Conservation (phyloP, 2,113 vertebrate species). For the Struthio camelus region DNA sequence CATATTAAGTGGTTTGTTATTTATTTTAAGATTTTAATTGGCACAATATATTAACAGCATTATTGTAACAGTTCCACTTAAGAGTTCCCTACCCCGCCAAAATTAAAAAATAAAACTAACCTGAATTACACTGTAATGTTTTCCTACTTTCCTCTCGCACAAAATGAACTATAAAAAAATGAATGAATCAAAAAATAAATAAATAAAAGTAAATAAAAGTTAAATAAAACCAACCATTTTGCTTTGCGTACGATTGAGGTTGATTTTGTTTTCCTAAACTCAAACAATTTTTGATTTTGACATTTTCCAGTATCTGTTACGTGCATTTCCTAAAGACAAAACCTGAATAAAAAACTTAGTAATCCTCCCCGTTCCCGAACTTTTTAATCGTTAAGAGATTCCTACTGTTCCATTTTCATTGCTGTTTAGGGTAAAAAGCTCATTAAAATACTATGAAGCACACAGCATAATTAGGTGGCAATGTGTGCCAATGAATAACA, state of each 20-base stretch:
- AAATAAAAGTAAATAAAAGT: not conserved
- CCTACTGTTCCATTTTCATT: slow-evolving; percentile 63
- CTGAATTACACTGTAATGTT: not conserved
- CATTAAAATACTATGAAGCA: slow-evolving; percentile 75
- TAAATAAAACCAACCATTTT: not conserved
- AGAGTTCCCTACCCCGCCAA: not conserved
- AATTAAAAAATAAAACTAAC: not conserved
- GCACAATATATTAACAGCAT: slow-evolving; percentile 54
- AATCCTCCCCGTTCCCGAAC: not conserved
- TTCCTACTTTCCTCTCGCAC: not conserved
- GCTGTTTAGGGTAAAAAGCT: slow-evolving; percentile 68
- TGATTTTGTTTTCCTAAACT: slow-evolving; percentile 41
- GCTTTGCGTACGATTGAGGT: slow-evolving; percentile 11
- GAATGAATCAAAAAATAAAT: not conserved
- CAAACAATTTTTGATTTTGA: not conserved
- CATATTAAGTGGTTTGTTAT: slow-evolving; percentile 63
- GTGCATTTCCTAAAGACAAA: not conserved
- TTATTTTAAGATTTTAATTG: slow-evolving; percentile 70
- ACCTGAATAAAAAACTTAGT: not conserved
- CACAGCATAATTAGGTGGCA: slow-evolving; percentile 60
- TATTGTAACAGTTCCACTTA: slow-evolving; percentile 16
- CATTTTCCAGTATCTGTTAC: slow-evolving; percentile 23
- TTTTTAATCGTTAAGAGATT: slow-evolving; percentile 47
- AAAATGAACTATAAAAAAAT: slow-evolving; percentile 2
- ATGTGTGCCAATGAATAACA: slow-evolving; percentile 69